Base-by-base conservation (phyloP, 2,797 vertebrate genomes). In the Cygnus olor region DNA sequence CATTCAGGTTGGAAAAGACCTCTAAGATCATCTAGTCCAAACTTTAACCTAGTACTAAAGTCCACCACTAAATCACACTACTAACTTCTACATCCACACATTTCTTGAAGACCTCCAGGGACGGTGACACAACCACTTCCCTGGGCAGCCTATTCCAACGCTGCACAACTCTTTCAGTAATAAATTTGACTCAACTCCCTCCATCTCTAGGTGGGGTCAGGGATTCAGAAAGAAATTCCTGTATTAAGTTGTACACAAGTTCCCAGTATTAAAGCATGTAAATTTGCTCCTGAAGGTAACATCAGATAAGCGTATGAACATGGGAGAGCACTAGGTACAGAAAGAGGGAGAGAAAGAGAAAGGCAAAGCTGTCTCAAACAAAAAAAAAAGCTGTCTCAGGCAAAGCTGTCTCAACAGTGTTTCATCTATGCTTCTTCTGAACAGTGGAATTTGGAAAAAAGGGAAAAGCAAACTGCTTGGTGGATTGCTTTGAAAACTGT, bases 171-270 rank as follows among this genome's bases (percentile, higher is more conserved):
- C 4, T 14, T 51, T 7, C 49, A 51, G 49, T 25, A 51, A 25
- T 13, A 51, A 51, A 51, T 51, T 51, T 25, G 49, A 51, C 49
- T 80, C 1, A 0, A 5, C 42, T 30, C 27, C 17, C 32, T 80
- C 63, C 36, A 0, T 28, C 27, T 60, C 71, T 69, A 0, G 27
- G 14, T 8, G 30, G 34, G 36, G 11, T 34, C 19, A 63, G 7
- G 47, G 10, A 80, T 20, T 27, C 15, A 32, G 64, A 70, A 85
- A 66, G 27, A 76, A 93, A 70, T 38, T 28, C 13, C 15, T 6
- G 2, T 15, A 10, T 15, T 65, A 21, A 4, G 6, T 30, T 44
- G 21, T 34, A 66, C 24, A 30, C 2, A 10, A 66, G 16, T 69
- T 91, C 71, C 45, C 60, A 38, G 22, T 30, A 80, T 11, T 27